A percentile compares a stretch with the other conserved stretches of the same genome.
Evolutionary conservation across 2,888 invertebrate species (phyloP).

Genomic region (Patella ulyssiponensis): DNA sequence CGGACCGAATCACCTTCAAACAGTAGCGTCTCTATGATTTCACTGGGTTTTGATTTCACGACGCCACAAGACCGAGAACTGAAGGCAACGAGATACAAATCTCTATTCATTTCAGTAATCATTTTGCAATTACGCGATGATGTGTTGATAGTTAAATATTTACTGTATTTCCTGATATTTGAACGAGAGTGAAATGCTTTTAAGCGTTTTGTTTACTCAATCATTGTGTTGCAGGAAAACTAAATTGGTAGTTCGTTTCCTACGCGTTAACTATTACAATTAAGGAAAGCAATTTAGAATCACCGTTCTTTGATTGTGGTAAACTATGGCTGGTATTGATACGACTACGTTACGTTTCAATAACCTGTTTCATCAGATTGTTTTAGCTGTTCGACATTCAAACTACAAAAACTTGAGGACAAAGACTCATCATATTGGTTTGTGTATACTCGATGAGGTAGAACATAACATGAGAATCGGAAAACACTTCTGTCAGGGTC

Average conservation of each 20-base stretch:
- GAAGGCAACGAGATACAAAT: constrained; percentile 16
- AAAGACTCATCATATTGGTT: too few species aligned
- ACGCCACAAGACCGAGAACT: not conserved
- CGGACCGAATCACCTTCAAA: too few species aligned
- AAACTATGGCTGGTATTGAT: not conserved
- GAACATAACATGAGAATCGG: too few species aligned
- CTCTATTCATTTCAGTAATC: constrained; percentile 18
- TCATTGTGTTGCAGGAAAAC: constrained; percentile 37
- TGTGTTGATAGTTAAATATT: constrained; percentile 35
- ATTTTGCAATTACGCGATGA: constrained; percentile 19
- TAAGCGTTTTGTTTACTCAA: constrained; percentile 31
- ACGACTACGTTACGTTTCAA: not conserved
- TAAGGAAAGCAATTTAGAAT: constrained; percentile 24
- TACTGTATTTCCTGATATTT: constrained; percentile 33
- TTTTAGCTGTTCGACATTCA: too few species aligned
- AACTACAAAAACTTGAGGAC: too few species aligned
- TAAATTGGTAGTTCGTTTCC: constrained; percentile 37
- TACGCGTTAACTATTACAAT: constrained; percentile 28
- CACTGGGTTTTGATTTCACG: not conserved
- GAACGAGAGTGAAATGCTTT: constrained; percentile 31
- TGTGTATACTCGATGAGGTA: too few species aligned
- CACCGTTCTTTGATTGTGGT: constrained; percentile 9
- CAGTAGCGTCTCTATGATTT: too few species aligned
- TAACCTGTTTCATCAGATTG: too few species aligned
- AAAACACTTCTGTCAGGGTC: too few species aligned